These are phyloP conservation scores for Thyatira batis DNA, from an alignment of 2,888 invertebrate species.

Conservation along the genomic window DNA sequence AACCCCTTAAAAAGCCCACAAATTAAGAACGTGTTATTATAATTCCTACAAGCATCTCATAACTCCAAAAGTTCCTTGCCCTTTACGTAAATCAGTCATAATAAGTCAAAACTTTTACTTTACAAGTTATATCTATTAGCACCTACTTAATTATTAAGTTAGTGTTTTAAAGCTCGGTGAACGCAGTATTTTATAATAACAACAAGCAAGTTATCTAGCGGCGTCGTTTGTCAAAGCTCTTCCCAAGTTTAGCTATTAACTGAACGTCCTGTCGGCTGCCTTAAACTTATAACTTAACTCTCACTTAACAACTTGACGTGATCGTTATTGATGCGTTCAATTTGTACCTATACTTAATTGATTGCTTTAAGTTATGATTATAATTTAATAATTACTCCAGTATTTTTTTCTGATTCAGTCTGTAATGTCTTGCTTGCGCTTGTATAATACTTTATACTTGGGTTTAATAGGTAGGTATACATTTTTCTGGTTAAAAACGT, in stretches of 20 bases:
- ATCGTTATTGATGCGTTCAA: conserved; percentile 43
- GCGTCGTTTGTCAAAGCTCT: conserved; percentile 47
- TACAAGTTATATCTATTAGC: neutral
- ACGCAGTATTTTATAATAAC: conserved; percentile 2
- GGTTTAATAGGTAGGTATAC: too few relatives aligned
- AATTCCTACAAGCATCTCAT: too few relatives aligned
- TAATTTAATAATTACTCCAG: neutral
- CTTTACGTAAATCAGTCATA: too few relatives aligned
- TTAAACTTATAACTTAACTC: conserved; percentile 37
- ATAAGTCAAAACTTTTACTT: neutral
- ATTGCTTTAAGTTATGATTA: conserved; percentile 10
- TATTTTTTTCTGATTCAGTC: too few relatives aligned
- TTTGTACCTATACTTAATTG: conserved; percentile 33
- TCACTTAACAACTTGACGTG: conserved; percentile 37
- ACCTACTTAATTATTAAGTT: neutral
- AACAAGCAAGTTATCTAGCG: conserved; percentile 30
- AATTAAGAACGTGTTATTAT: too few relatives aligned
- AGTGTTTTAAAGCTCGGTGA: neutral
- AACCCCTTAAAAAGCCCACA: too few relatives aligned
- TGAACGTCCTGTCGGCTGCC: conserved; percentile 27
- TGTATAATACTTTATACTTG: too few relatives aligned
- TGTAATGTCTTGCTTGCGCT: too few relatives aligned
- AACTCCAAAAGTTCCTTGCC: too few relatives aligned
- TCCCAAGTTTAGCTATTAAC: conserved; percentile 44
- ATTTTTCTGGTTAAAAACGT: too few relatives aligned